Evolutionary conservation across 1,140 invertebrate genomes (phyloP), one percentile per base, ranked within the genome.

Genomic region (Ostrea denselamellosa): DNA sequence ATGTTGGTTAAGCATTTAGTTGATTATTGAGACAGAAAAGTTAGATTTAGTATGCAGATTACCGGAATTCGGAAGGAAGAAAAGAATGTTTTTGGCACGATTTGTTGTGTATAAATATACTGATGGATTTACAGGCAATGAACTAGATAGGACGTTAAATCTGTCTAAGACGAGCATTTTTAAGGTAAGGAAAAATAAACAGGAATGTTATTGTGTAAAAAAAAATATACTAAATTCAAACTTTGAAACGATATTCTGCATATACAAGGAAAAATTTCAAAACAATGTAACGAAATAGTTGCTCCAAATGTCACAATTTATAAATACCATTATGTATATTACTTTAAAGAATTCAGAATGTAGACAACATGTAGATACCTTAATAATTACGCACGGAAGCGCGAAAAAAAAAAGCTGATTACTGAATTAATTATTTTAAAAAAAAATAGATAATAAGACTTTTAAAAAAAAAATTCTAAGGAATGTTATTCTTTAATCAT

Each of bases 51-150:
- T 25, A 77, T 25, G 28, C 68, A 77, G 10, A 77, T 28, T 34
- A 14, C 68, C 28, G 68, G 28, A 34, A 77, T 77, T 77, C 28
- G 68, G 68, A 77, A 77, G 12, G 68, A 77, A 77, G 68, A 77
- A 34, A 28, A 25, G 28, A 28, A 34, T 28, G 28, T 28, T 25
- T 34, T 77, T 77, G 68, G 68, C 68, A 77, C 25, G 22, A 77
- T 77, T 62, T 19, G n/a, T 62, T 62, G 58, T 19, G 58, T 62
- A n/a, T 62, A 62, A 14, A 77, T 28, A 77, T 25, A 34, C 56
- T 77, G 22, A 14, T 77, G 68, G 68, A 28, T 77, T 77, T 77
- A 77, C 25, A 28, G 28, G 68, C 68, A 77, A 77, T 77, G 28
- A 28, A 77, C 25, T 28, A 77, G 14, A 77, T 17, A 77, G 56